Conservation (phyloP, 2,797 vertebrate genomes). For the Tiaroga cobitis region DNA sequence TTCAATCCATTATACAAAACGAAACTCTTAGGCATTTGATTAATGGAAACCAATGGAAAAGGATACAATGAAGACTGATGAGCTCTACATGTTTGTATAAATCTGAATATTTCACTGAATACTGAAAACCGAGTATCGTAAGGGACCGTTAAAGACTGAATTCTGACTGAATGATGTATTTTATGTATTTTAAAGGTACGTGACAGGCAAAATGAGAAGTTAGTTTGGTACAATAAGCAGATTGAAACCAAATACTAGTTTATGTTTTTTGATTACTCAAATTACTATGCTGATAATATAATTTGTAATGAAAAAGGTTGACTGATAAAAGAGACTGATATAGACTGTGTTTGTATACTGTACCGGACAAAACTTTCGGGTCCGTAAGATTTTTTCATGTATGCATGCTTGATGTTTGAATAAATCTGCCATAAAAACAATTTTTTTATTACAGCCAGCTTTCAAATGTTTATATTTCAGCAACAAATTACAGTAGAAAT, state of each 20-base stretch:
- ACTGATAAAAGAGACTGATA: background rate
- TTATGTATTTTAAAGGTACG: background rate
- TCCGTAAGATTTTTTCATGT: background rate
- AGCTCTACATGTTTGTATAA: conserved; percentile 9
- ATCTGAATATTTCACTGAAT: background rate
- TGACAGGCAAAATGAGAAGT: background rate
- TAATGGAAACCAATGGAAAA: conserved; percentile 31
- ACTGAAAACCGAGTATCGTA: background rate
- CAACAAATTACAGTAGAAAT: background rate
- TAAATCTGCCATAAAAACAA: background rate
- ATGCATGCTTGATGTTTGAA: background rate
- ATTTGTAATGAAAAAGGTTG: background rate
- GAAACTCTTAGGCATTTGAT: conserved; percentile 36
- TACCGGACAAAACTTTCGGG: background rate
- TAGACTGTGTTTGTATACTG: background rate
- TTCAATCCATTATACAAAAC: conserved; percentile 25
- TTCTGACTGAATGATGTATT: conserved; percentile 4
- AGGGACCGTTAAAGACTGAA: background rate
- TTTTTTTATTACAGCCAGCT: background rate
- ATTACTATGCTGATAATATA: background rate
- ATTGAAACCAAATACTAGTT: background rate
- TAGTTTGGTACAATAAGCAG: conserved; percentile 1
- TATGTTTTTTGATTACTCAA: background rate
- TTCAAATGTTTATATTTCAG: background rate
- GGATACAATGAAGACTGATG: conserved; percentile 29